phyloP scores from a whole-genome alignment of 1,140 invertebrate genomes.

The Diorhabda carinulata region DNA sequence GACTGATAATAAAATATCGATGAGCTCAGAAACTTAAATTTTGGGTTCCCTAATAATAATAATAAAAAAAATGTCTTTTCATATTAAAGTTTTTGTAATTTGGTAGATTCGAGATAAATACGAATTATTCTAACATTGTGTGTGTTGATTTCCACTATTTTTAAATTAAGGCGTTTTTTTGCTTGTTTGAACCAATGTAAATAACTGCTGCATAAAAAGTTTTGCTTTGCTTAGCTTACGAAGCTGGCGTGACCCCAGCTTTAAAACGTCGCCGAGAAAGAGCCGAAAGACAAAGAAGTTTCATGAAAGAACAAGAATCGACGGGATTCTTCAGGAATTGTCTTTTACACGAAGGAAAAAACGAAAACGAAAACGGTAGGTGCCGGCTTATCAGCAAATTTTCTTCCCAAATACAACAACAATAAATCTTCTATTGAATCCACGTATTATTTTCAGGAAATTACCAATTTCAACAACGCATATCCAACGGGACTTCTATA shows the following conservation, averaged over 20 bases:
- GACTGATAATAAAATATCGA: no score
- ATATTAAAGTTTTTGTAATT: no score
- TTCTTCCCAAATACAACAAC: not conserved
- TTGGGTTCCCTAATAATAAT: no score
- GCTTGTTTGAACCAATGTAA: no score
- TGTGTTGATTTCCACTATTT: conserved; percentile 17
- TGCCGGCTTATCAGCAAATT: conserved; percentile 8
- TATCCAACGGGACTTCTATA: conserved; percentile 52
- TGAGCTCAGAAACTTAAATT: no score
- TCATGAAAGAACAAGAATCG: conserved; percentile 71
- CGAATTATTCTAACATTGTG: conserved; percentile 9
- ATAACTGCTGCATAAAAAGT: conserved; percentile 28
- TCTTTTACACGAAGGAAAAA: conserved; percentile 46
- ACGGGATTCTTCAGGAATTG: conserved; percentile 46
- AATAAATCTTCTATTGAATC: not conserved
- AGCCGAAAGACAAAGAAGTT: conserved; percentile 73
- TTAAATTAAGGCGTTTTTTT: no score
- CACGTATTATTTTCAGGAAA: conserved; percentile 47
- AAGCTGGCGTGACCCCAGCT: conserved; percentile 71
- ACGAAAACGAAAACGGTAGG: conserved; percentile 49
- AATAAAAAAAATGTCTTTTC: no score
- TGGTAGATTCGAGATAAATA: no score
- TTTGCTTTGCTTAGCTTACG: conserved; percentile 47
- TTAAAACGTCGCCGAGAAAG: conserved; percentile 68
- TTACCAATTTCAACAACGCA: conserved; percentile 55